Evolutionary conservation across 1,140 invertebrate genomes (phyloP), one percentile per base, ranked within the genome.

Genomic region (Plectrocnemia conspersa): DNA sequence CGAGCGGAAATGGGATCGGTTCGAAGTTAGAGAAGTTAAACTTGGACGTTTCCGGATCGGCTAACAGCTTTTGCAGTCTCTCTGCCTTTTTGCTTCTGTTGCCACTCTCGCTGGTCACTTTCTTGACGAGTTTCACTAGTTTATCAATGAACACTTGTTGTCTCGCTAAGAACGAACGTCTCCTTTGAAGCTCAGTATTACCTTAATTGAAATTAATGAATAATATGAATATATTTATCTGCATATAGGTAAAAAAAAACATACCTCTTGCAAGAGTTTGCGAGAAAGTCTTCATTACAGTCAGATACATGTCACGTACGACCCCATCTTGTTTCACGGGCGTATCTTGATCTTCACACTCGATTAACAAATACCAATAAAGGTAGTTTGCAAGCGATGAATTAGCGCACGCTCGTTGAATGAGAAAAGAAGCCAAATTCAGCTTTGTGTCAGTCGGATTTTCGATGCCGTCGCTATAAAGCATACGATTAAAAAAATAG

Each of bases 281-380:
- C 2, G 84, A 83, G 72, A 97, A 96, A 64, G 87, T 86, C 65
- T 85, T 86, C 79, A 94, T 85, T 9, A 97, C 93, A 52, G 82
- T 86, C 32, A 87, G 73, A 66, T 97, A 97, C 90, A 97, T 94
- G 63, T 88, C 82, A 29, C 84, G 75, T 0, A 88, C 81, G 44
- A 80, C 79, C 32, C 79, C 79, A 66, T 91, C 88, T 73, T 87
- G 82, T 68, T 88, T 88, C 1, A 72, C 70, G 42, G 80, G 76
- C 3, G 81, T 76, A 36, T 79, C 80, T 54, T 79, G 78, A 67
- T 93, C 88, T 70, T 95, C 93, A 69, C 92, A 93, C 74, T 98
- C 94, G 32, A 95, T 90, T 18, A 86, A 79, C 35, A 98, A 73
- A 76, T 96, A 97, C 96, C 96, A 99, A 71, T 93, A 98, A 61